phyloP scores from a whole-genome alignment of 2,113 vertebrate species.

The Dolichallabes microphthalmus region DNA sequence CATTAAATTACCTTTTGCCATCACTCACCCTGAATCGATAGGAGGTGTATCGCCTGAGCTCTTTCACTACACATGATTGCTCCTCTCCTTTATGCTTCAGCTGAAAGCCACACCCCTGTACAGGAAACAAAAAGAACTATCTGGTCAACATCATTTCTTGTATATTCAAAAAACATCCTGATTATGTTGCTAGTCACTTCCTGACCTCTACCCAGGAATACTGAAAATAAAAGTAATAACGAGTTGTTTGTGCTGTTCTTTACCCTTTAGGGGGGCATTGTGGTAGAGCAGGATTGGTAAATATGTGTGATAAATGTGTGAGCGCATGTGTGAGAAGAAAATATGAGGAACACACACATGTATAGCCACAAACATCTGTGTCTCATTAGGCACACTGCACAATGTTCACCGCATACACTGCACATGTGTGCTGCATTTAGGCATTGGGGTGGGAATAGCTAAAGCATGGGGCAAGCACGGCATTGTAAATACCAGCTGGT shows the following conservation, averaged over 20 bases:
- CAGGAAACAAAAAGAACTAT: not conserved
- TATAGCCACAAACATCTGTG: constrained; percentile 9
- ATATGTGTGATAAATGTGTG: not conserved
- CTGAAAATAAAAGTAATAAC: not conserved
- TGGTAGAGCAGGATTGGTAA: not conserved
- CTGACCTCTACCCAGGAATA: not conserved
- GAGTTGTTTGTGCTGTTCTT: not conserved
- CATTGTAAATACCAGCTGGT: not conserved
- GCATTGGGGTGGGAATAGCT: not conserved
- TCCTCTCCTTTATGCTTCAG: constrained; percentile 78
- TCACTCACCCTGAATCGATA: constrained; percentile 79
- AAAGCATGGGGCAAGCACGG: not conserved
- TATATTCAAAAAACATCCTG: not conserved
- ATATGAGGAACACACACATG: not conserved
- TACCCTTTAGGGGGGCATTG: not conserved
- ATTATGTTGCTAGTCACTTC: not conserved
- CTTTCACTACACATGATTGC: constrained; percentile 73
- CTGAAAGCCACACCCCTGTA: constrained; percentile 69
- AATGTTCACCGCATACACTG: not conserved
- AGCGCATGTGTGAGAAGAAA: not conserved
- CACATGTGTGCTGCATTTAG: not conserved
- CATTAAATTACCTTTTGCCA: not conserved
- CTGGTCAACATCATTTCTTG: not conserved
- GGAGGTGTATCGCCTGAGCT: constrained; percentile 74
- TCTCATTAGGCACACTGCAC: not conserved